Evolutionary conservation across 1,140 invertebrate species (phyloP).

Genomic region (Hylaeus anthracinus): DNA sequence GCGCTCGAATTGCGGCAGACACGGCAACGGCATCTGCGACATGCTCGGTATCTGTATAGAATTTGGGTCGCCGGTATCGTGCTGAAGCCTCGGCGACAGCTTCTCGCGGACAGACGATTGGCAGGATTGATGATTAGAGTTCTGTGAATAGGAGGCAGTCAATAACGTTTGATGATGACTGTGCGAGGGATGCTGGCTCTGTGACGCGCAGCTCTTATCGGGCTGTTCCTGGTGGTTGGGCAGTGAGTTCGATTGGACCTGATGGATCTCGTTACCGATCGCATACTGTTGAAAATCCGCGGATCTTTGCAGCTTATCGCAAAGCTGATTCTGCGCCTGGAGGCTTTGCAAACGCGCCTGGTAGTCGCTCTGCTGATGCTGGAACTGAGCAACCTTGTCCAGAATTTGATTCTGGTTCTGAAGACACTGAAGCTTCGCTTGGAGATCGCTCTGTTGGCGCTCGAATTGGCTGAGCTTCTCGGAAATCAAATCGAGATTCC

Average conservation of each 20-base stretch:
- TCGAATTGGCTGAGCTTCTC: conserved; percentile 78
- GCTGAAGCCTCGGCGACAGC: conserved; percentile 73
- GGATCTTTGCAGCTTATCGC: conserved; percentile 68
- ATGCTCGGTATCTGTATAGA: conserved; percentile 74
- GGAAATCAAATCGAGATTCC: conserved; percentile 76
- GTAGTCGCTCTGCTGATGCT: conserved; percentile 74
- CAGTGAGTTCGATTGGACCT: conserved; percentile 61
- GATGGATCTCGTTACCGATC: conserved; percentile 60
- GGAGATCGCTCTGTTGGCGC: conserved; percentile 76
- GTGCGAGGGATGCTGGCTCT: conserved; percentile 57
- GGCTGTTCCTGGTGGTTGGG: conserved; percentile 66
- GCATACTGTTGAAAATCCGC: conserved; percentile 60
- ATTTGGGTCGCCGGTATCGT: conserved; percentile 66
- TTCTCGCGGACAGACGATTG: conserved; percentile 72
- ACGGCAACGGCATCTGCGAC: conserved; percentile 75
- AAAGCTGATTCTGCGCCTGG: conserved; percentile 69
- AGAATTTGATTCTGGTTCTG: conserved; percentile 79
- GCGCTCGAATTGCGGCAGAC: conserved; percentile 74
- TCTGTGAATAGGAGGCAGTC: conserved; percentile 61
- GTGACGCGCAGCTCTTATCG: conserved; percentile 48
- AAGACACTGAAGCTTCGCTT: conserved; percentile 76
- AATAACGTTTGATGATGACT: conserved; percentile 70
- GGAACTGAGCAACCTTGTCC: conserved; percentile 77
- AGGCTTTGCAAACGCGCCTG: conserved; percentile 73
- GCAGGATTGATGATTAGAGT: conserved; percentile 64